Evolutionary conservation across 1,140 invertebrate genomes (phyloP).

Genomic region (Condylostylus longicornis): DNA sequence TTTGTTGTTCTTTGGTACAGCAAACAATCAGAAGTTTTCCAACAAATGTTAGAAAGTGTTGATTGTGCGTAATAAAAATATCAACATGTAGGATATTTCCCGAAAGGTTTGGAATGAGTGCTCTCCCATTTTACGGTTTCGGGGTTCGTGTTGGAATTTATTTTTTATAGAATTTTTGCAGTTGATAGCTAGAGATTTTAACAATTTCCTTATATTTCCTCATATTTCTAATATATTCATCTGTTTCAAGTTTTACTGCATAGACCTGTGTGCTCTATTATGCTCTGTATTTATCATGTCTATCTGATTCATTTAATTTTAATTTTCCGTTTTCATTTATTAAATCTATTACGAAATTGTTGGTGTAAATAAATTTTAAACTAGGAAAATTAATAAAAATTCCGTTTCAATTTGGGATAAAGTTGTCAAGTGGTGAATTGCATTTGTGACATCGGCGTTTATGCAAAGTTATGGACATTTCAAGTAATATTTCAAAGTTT

Average conservation of each 20-base stretch:
- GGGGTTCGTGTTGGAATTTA: conserved; percentile 2
- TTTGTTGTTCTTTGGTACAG: too few species aligned
- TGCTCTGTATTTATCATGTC: conserved; percentile 2
- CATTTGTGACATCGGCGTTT: neutral
- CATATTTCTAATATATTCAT: too few species aligned
- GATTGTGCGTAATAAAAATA: neutral
- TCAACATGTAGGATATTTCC: conserved; percentile 3
- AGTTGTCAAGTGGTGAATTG: neutral
- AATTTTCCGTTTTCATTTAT: neutral
- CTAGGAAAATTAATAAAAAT: neutral
- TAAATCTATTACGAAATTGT: conserved; percentile 3
- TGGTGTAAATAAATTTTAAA: conserved; percentile 1
- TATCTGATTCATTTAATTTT: too few species aligned
- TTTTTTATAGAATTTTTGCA: conserved; percentile 3
- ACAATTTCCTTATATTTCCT: too few species aligned
- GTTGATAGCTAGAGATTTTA: neutral
- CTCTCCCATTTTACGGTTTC: neutral
- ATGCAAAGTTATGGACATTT: neutral
- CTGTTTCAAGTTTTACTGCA: conserved; percentile 2
- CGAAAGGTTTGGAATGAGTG: conserved; percentile 1
- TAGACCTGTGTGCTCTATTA: conserved; percentile 1
- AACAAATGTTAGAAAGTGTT: conserved; percentile 3
- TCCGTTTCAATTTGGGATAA: neutral
- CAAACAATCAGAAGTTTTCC: conserved; percentile 5
- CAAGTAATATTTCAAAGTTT: neutral